Conservation (phyloP, 2,888 invertebrate species). For the Andrena dorsata region DNA sequence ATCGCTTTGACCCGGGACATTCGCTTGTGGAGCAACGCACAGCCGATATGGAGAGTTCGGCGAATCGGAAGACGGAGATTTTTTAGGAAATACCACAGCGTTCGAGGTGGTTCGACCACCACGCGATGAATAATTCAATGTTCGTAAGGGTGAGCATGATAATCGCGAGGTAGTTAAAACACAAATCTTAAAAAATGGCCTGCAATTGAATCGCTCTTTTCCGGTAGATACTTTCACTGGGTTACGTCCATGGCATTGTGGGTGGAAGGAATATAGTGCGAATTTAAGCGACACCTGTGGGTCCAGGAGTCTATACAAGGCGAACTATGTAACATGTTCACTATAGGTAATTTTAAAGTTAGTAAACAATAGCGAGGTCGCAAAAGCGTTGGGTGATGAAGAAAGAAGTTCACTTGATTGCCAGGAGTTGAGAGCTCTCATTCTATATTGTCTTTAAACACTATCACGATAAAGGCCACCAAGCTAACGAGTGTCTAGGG, state of each 20-base stretch:
- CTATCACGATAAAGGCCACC: neutral
- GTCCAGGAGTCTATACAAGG: no score
- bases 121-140: constrained; percentile 5
- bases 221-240: no score
- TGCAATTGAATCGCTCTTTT: no score
- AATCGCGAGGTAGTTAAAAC: no score
- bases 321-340: no score
- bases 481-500: no score
- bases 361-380: neutral
- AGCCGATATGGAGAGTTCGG: neutral
- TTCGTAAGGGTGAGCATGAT: no score
- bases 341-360: no score
- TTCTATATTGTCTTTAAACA: neutral
- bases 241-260: neutral
- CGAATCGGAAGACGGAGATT: no score
- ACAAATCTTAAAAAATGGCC: no score
- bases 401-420: neutral
- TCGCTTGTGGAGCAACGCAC: neutral
- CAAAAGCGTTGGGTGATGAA: neutral
- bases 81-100: no score
- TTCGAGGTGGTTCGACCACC: neutral
- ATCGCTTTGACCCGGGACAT: neutral
- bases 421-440: neutral
- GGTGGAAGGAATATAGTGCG: neutral
- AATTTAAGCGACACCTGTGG: neutral